Conservation (phyloP, 1,140 invertebrate genomes). For the Paraescarpia echinospica region DNA sequence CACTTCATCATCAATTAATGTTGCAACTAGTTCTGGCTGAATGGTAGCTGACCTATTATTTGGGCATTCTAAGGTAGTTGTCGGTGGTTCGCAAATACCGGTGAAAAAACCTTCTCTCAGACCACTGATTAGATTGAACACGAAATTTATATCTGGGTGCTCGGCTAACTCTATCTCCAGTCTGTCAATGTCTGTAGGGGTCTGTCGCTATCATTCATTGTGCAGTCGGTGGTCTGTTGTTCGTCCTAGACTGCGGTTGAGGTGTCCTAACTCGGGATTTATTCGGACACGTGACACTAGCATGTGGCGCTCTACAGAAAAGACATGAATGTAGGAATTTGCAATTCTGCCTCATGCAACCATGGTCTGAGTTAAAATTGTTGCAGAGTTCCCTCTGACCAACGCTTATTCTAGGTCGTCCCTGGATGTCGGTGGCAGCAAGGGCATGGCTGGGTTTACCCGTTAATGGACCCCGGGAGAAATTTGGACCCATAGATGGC, state of each 20-base stretch:
- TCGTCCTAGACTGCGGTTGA: not conserved
- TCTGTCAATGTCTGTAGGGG: not conserved
- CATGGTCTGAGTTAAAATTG: not conserved
- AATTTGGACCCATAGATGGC: not conserved
- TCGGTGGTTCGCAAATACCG: not conserved
- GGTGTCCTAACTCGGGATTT: not conserved
- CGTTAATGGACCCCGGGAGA: not conserved
- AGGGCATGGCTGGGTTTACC: not conserved
- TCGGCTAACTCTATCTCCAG: constrained; percentile 4
- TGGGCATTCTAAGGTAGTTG: not conserved
- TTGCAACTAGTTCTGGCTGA: not conserved
- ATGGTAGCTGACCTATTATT: not conserved
- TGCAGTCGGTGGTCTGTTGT: not conserved
- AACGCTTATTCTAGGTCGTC: not conserved
- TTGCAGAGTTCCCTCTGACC: not conserved
- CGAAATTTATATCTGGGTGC: not conserved
- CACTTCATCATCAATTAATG: not conserved
- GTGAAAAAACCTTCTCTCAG: not conserved
- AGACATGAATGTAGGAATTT: not conserved
- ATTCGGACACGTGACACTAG: not conserved
- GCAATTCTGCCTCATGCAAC: not conserved
- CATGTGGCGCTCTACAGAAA: not conserved
- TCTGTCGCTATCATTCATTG: not conserved
- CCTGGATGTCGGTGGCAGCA: not conserved
- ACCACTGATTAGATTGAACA: not conserved